Percentiles rank a stretch among this genome's conserved stretches.
These are phyloP conservation scores for Ochropacha duplaris DNA, from an alignment of 2,888 invertebrate species.

Conservation along the genomic window DNA sequence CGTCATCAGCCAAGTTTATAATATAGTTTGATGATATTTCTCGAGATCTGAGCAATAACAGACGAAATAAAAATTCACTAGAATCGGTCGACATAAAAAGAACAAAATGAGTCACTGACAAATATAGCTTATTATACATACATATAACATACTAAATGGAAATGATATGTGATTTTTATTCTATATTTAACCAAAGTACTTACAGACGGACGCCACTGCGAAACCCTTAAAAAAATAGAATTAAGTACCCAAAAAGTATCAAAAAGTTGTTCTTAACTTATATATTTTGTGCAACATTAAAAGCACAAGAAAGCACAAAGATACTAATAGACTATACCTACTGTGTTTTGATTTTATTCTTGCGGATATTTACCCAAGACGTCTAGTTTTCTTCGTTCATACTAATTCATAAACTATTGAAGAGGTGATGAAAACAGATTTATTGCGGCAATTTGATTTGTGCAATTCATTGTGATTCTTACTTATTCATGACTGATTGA, in stretches of 20 bases:
- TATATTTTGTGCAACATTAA: background rate
- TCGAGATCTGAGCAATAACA: conserved; percentile 28
- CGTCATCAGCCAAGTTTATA: conserved; percentile 5
- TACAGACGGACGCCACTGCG: background rate
- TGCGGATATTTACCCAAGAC: background rate
- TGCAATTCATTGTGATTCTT: background rate
- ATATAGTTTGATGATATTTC: conserved; percentile 24
- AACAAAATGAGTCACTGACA: conserved; percentile 9
- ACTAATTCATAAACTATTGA: background rate
- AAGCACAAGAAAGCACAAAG: background rate
- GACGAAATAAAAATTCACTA: conserved; percentile 32
- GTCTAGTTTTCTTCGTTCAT: background rate
- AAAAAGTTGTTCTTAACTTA: background rate
- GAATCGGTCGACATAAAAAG: conserved; percentile 23
- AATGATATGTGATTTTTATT: background rate
- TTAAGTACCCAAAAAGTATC: no score
- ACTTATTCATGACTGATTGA: background rate
- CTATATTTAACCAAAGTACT: background rate
- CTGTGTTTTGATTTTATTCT: background rate
- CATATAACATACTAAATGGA: background rate
- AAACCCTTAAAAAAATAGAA: background rate
- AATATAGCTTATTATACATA: background rate
- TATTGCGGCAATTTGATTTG: background rate
- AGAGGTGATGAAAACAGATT: background rate
- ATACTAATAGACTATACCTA: background rate